These are phyloP conservation scores for Octodon degus DNA, from an alignment of 2,113 vertebrate species.

Conservation along the genomic window DNA sequence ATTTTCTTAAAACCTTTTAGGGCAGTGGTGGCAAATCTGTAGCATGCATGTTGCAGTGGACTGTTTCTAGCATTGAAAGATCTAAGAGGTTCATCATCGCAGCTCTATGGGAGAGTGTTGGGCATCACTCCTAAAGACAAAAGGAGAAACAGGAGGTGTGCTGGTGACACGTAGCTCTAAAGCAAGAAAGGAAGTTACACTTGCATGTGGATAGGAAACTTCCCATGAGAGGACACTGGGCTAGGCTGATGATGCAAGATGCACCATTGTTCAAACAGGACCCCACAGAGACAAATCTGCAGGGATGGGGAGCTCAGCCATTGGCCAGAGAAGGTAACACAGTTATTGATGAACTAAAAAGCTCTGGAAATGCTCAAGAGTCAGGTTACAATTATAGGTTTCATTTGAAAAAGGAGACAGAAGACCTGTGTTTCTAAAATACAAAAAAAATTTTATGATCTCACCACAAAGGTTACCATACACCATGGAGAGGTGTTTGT, in stretches of 20 bases:
- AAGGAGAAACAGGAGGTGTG: background rate
- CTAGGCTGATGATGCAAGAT: fast-evolving
- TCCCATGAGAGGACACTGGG: too few relatives aligned
- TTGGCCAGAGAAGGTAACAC: background rate
- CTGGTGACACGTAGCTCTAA: background rate
- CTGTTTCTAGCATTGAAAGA: background rate
- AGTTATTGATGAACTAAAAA: background rate
- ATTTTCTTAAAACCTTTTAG: background rate
- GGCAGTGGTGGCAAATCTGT: background rate
- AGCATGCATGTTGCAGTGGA: background rate
- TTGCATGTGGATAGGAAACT: background rate
- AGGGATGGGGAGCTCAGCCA: background rate
- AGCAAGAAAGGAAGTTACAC: background rate
- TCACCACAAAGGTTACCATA: background rate
- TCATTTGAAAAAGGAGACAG: background rate
- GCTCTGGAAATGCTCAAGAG: background rate
- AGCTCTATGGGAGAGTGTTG: background rate
- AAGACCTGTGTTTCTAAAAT: too few relatives aligned
- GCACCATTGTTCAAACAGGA: background rate
- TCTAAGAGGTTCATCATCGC: background rate
- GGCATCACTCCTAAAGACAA: background rate
- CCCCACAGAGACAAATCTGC: too few relatives aligned
- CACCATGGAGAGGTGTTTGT: background rate
- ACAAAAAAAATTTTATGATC: background rate
- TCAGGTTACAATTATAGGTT: background rate